These are phyloP conservation scores for Micronycteris hirsuta DNA, from an alignment of 2,113 vertebrate species.

Conservation along the genomic window DNA sequence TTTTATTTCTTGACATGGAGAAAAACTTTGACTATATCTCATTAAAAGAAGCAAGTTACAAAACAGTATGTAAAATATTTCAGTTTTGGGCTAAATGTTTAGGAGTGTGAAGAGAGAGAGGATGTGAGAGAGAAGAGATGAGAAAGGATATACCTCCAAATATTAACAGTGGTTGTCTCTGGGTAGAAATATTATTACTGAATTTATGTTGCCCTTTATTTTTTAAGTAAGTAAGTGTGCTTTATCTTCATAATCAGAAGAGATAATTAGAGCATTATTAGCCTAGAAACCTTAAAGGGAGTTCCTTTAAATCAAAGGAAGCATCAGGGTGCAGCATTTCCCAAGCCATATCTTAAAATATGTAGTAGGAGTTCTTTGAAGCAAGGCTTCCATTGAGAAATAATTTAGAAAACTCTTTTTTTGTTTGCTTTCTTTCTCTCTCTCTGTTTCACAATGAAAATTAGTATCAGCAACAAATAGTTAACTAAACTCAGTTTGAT, in stretches of 20 bases:
- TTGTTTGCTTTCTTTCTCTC: neutral
- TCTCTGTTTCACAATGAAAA: neutral
- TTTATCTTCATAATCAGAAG: slow-evolving; percentile 29
- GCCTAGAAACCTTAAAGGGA: neutral
- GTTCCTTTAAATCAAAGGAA: slow-evolving; percentile 20
- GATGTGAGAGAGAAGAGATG: neutral
- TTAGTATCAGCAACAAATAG: neutral
- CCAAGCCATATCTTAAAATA: neutral
- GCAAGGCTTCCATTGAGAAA: neutral
- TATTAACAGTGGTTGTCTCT: neutral
- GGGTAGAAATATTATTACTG: neutral
- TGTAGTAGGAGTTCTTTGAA: neutral
- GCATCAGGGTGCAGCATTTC: neutral
- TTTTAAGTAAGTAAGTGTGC: neutral
- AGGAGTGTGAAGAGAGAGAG: neutral
- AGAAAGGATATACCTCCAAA: neutral
- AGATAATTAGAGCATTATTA: neutral
- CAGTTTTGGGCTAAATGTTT: neutral
- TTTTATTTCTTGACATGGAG: neutral
- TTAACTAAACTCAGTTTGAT: neutral
- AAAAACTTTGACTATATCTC: neutral
- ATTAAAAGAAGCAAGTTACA: neutral
- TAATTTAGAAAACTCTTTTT: neutral
- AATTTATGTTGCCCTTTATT: neutral
- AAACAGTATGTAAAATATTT: neutral